Base-by-base conservation (phyloP, 2,888 invertebrate species). In the Hirudinaria manillensis region DNA sequence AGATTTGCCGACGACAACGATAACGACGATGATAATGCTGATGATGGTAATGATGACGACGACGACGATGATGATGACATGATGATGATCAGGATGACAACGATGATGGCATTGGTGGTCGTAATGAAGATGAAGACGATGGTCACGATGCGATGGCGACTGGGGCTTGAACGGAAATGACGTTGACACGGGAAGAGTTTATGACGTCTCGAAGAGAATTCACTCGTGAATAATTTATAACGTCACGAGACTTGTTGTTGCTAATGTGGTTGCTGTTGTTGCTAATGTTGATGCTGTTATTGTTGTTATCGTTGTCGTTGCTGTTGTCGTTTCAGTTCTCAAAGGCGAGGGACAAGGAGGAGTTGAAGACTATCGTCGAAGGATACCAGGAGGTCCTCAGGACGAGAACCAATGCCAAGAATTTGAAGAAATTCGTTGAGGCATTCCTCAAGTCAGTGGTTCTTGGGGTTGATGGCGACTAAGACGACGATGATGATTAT, bases 351-450 rank as follows among this genome's bases (percentile, higher is more conserved):
- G 83, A 83, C 77, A 81, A 82, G 75, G 83, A 84, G 27, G 82
- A 84, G 77, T 79, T 84, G 70, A 91, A 92, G 81, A 89, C 90
- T 80, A 90, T 90, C 82, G 89, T 93, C 80, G 86, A 88, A 74
- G 91, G 91, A 82, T 93, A 91, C 86, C 90, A 92, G 80, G 89
- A 90, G 77, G 89, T 91, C 70, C 88, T 93, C 80, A 89, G 91
- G 79, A 86, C 86, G 73, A 89, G 90, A 79, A 89, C 92, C 80
- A 93, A 93, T 86, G 89, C 90, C 72, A 90, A 90, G 84, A 93
- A 93, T 86, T 89, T 93, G 83, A 91, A 91, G 85, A 89, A 89
- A 80, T 93, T 92, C 84, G 92, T 92, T 72, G 89, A 91, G 83
- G 89, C 92, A 70, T 93, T 92, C 86, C 90, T 92, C 86, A 91